Base-by-base conservation (phyloP, 2,888 invertebrate genomes). In the Ctena decussata region DNA sequence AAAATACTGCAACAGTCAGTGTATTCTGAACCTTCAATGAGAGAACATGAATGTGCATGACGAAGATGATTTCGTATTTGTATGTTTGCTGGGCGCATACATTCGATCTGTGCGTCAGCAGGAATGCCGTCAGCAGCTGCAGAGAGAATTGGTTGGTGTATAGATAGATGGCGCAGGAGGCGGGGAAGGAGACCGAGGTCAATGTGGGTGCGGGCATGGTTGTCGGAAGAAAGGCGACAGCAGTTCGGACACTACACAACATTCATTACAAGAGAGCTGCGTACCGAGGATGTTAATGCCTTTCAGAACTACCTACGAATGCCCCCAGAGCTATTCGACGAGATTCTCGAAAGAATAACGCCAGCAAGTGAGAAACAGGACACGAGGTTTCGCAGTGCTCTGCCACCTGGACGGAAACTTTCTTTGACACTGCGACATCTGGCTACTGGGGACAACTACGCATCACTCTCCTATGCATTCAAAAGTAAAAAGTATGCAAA, bases 1-100 rank as follows among this genome's bases (percentile, higher is more conserved):
- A 53, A 53, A 24, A 53, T 3, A 15, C 87, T 87, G 86, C 41
- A 30, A 27, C 57, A 57, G 24, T 57, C 57, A 46, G 8, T 57
- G 57, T 27, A 27, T 57, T 57, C 57, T 57, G 32, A 65, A 35
- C 32, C 65, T 65, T 65, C 35, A 2, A 65, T 35, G 21, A 35
- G 35, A 65, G 1, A 65, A 32, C 65, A 73, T 32, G 30, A 30
- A 27, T 46, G 5, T 35, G 32, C 0, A 73, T 27, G 73, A 73
- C 24, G 74, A 74, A 74, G 53, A 49, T 27, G 53, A 74, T 74
- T 74, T 74, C 35, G 49, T 74, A 44, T 74, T 53, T 49, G 53
- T 24, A 53, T 74, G 53, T 49, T 74, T 74, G 53, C 49, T 74
- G 53, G 74, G 53, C 15, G 53, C 74, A 53, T 53, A 53, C 53